Base-by-base conservation (phyloP, 2,888 invertebrate genomes). In the Hirtodrosophila histrioides region DNA sequence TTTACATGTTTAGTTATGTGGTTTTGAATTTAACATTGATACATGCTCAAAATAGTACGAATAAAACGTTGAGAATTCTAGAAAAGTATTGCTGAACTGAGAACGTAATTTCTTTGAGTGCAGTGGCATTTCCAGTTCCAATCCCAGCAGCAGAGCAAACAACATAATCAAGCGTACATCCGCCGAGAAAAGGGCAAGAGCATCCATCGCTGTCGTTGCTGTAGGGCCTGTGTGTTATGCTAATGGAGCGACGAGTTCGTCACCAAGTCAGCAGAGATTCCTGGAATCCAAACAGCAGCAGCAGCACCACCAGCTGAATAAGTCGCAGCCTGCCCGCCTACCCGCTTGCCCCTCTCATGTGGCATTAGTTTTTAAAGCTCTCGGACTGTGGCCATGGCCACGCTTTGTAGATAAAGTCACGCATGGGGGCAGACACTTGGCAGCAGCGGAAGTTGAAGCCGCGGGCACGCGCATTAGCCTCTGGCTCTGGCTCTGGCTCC, bases 81-180 rank as follows among this genome's bases (percentile, higher is more conserved):
- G 17, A 17, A 17, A 17, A 2, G 17, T 4, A 6, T 31, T 36
- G 6, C 6, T 27, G 27, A 4, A 27, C 4, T 27, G 1, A 27
- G 27, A 27, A 27, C 5, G 27, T 6, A 27, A 1, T 36, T 36
- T 36, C 6, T n/a, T 4, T 36, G 11, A 36, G 36, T 36, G 36
- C 11, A 55, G 41, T 54, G 24, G 3, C 39, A 62, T 40, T 66
- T 41, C 11, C 46, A 50, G 51, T 56, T 39, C n/a, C 46, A 48
- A 44, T 48, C 36, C 48, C 36, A 46, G 44, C 65, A 58, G 57
- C 63, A 68, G 51, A 48, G 67, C 56, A 71, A 86, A 84, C 84
- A 84, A 88, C 84, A 84, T 84, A 84, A 84, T 88, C 84, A 84
- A 73, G 84, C 87, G 78, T 75, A 84, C 84, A 88, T 88, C 86